These are phyloP conservation scores for Boloria selene DNA, from an alignment of 2,888 invertebrate species.

Conservation along the genomic window DNA sequence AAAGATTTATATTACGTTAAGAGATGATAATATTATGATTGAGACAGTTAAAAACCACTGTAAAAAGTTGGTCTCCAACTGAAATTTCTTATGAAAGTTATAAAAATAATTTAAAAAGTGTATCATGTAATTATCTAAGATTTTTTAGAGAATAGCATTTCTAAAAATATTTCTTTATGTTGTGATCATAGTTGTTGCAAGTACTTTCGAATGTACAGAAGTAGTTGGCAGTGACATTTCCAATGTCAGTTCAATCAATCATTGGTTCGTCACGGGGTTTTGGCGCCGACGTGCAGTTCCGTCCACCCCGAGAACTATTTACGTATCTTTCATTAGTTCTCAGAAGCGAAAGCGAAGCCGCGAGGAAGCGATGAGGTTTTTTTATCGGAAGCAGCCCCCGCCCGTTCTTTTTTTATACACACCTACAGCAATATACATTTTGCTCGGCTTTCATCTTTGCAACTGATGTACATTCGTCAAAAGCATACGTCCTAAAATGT, in stretches of 20 bases:
- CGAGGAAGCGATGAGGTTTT: constrained; percentile 71
- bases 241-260: constrained; percentile 74
- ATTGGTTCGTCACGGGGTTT: constrained; percentile 58
- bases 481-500: too few relatives aligned
- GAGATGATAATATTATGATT: neutral
- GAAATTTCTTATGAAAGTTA: too few relatives aligned
- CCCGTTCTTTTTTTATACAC: constrained; percentile 63
- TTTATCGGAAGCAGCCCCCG: constrained; percentile 71
- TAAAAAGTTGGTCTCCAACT: too few relatives aligned
- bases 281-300: constrained; percentile 69
- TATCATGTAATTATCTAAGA: neutral
- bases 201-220: constrained; percentile 10
- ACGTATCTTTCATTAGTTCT: constrained; percentile 78
- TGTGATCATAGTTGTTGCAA: constrained; percentile 4
- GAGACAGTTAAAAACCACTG: neutral
- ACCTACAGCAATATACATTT: constrained; percentile 46
- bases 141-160: neutral
- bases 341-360: constrained; percentile 67
- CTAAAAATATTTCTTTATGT: neutral
- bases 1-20: neutral
- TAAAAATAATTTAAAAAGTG: too few relatives aligned
- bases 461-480: too few relatives aligned
- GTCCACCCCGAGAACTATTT: constrained; percentile 64
- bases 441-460: constrained; percentile 18
- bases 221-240: constrained; percentile 46